Conservation (phyloP, 2,113 vertebrate species). For the human region DNA sequence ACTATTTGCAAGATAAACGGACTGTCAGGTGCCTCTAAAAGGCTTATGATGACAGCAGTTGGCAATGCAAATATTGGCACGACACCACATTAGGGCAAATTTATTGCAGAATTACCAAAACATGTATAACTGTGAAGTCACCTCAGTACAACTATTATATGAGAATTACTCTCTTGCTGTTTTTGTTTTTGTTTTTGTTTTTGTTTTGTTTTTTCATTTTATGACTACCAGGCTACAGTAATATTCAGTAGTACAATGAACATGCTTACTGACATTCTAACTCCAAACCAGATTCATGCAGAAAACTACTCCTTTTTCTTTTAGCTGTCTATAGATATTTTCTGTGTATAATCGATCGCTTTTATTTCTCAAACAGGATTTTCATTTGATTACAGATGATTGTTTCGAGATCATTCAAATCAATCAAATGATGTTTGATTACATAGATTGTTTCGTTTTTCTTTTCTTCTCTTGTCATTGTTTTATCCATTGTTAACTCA, state of each 20-base stretch:
- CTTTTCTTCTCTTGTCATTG: not conserved
- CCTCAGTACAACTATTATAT: not conserved
- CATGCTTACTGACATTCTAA: not conserved
- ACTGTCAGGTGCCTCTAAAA: conserved; percentile 70
- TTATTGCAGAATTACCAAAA: conserved; percentile 51
- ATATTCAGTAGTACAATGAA: not conserved
- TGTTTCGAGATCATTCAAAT: no score
- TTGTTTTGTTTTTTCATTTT: not conserved
- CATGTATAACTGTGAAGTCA: not conserved
- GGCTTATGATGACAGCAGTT: conserved; percentile 55
- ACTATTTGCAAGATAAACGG: conserved; percentile 75
- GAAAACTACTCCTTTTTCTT: not conserved
- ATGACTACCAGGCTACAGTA: not conserved
- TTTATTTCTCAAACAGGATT: not conserved
- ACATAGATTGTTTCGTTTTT: not conserved
- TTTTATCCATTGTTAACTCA: not conserved
- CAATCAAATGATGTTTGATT: no score
- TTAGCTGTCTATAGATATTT: not conserved
- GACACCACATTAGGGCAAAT: conserved; percentile 25
- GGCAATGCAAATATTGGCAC: conserved; percentile 11
- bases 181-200: not conserved
- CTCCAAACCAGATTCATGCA: not conserved
- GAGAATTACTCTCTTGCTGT: not conserved
- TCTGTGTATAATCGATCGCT: not conserved
- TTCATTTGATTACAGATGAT: not conserved